Base-by-base conservation (phyloP, 2,888 invertebrate species). In the Drosophila picticornis region DNA sequence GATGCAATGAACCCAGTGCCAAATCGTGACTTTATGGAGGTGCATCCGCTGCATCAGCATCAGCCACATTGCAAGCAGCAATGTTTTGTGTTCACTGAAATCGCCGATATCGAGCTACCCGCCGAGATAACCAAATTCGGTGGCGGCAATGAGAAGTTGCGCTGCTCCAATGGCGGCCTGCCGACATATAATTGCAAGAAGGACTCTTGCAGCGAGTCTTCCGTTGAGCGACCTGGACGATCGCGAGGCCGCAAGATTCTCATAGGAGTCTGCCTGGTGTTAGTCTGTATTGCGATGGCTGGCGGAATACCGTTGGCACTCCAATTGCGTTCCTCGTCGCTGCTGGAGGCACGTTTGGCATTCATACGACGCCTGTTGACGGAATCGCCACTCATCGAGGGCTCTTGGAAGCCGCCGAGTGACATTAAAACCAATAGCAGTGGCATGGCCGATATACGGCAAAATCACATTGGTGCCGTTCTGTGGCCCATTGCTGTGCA, bases 341-440 rank as follows among this genome's bases (percentile, higher is more conserved):
- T 95, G 56, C 84, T 95, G 55, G 94, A 95, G 87, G 95, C 95
- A 0, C 93, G 95, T 16, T 90, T 95, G 50, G 93, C 94, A 51
- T 95, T 95, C 53, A 94, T 95, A 25, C 92, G 94, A 32, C 93
- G 94, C 36, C 92, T 95, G 75, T 88, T 95, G 1, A 94, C 94
- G 7, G 95, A 95, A 80, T 94, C 94, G 31, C 95, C 95, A 2
- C 90, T 95, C 22, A 94, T 95, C 48, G 95, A 95, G 81, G 95
- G 95, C 82, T 94, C 93, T 25, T 93, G 93, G 92, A 90, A 88
- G 56, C 92, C 93, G 4, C 90, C 88, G 13, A 84, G 79, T 40
- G 86, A 84, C 22, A 75, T 77, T 34, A 92, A 90, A 52, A 81
- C 73, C 13, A 84, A 91, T 60, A 90, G 72, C 60, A 92, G 85